Conservation (phyloP, 2,797 vertebrate species). For the Acridotheres tristis region DNA sequence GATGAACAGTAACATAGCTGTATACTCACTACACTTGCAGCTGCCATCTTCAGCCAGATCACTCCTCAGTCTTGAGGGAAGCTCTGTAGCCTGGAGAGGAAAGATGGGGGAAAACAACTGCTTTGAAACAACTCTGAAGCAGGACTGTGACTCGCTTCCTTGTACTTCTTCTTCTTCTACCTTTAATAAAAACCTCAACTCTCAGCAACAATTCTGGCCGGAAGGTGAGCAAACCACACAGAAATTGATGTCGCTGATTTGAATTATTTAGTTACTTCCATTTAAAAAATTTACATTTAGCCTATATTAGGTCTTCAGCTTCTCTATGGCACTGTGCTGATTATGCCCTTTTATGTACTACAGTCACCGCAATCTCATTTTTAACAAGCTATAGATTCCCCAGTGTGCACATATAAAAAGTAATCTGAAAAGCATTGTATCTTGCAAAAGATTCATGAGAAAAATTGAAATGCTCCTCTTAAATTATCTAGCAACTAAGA, state of each 20-base stretch:
- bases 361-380: not conserved
- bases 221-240: not conserved
- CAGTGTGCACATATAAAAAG: not conserved
- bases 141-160: not conserved
- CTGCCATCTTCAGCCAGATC: not conserved
- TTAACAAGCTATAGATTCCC: not conserved
- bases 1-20: not conserved
- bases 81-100: not conserved
- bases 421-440: not conserved
- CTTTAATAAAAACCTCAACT: not conserved
- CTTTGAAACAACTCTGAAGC: not conserved
- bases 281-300: not conserved
- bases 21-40: constrained; percentile 11
- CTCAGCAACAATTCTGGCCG: not conserved
- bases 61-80: not conserved
- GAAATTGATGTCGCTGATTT: not conserved
- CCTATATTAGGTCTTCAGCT: not conserved
- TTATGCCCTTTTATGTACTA: not conserved
- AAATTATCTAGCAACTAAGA: not conserved
- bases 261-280: not conserved
- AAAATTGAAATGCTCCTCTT: not conserved
- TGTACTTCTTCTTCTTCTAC: not conserved
- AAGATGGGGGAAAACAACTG: not conserved
- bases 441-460: not conserved
- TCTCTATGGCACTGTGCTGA: not conserved